Evolutionary conservation across 64 coral and sea anemone species (phyloP).

Genomic region (Dendronephthya gigantea): DNA sequence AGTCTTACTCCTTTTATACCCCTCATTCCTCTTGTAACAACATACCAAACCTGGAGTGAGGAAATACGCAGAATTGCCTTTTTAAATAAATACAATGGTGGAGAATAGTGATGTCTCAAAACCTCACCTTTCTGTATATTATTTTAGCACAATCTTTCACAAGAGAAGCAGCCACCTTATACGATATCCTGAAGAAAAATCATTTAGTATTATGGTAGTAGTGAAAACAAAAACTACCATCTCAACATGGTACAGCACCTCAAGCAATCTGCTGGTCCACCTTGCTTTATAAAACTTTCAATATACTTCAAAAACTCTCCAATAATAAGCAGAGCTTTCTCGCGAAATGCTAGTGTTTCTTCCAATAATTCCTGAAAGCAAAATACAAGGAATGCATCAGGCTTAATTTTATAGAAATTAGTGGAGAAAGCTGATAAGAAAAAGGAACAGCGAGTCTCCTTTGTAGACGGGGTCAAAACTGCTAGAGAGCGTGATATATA

Average conservation of each 20-base stretch:
- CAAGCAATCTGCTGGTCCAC: constrained; percentile 48
- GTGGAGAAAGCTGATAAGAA: background rate
- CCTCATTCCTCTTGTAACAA: too few relatives aligned
- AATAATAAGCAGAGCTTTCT: constrained; percentile 55
- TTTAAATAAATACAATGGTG: too few relatives aligned
- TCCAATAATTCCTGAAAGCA: constrained; percentile 48
- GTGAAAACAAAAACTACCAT: background rate
- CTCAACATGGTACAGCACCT: constrained; percentile 32
- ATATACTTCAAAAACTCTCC: constrained; percentile 81
- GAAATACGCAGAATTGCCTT: too few relatives aligned
- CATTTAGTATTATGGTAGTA: background rate
- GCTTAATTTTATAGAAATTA: background rate
- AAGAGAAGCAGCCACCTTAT: constrained; percentile 54
- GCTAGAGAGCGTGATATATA: too few relatives aligned
- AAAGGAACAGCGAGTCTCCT: too few relatives aligned
- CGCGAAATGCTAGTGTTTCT: constrained; percentile 68
- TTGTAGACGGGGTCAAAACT: too few relatives aligned
- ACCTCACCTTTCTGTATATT: constrained; percentile 80
- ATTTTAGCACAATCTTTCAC: constrained; percentile 75
- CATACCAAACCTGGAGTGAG: too few relatives aligned
- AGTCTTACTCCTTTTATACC: too few relatives aligned
- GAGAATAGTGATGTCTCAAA: background rate
- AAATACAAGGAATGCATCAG: background rate
- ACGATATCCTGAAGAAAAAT: constrained; percentile 49
- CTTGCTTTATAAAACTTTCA: constrained; percentile 49